phyloP scores from a whole-genome alignment of 2,113 vertebrate genomes.

The Vulpes vulpes region DNA sequence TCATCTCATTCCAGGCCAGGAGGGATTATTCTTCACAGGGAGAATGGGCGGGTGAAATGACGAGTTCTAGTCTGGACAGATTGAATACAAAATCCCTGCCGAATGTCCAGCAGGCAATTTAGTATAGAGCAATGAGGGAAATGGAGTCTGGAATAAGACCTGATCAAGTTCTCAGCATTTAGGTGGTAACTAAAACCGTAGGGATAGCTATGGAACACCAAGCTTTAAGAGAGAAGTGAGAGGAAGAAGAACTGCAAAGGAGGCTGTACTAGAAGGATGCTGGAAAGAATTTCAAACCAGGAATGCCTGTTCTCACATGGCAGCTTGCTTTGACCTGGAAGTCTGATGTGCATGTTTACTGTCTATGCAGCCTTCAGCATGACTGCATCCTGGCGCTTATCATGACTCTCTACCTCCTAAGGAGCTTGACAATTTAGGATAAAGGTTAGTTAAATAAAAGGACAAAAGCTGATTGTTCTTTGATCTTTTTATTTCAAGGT shows the following conservation, averaged over 20 bases:
- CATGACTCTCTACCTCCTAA: not conserved
- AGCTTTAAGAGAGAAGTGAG: not conserved
- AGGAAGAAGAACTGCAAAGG: not conserved
- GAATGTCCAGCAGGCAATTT: not conserved
- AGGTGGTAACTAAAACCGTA: not conserved
- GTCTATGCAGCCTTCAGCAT: not conserved
- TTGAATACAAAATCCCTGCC: not conserved
- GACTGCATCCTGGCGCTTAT: not conserved
- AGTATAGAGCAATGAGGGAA: not conserved
- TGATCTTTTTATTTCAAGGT: conserved; percentile 9
- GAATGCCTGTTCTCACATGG: not conserved
- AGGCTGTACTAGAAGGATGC: not conserved
- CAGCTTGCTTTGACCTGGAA: not conserved
- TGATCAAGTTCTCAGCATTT: not conserved
- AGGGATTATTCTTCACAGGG: not conserved
- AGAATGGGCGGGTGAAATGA: not conserved
- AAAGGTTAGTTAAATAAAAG: conserved; percentile 21
- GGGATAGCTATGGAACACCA: not conserved
- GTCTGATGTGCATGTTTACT: not conserved
- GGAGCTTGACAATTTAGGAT: not conserved
- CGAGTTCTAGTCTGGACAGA: not conserved
- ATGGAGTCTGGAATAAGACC: not conserved
- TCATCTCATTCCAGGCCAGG: no score
- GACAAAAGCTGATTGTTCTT: not conserved
- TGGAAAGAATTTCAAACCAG: not conserved